Base-by-base conservation (phyloP, 53 echinoderm and acorn worm genomes). In the Apostichopus leukothele region DNA sequence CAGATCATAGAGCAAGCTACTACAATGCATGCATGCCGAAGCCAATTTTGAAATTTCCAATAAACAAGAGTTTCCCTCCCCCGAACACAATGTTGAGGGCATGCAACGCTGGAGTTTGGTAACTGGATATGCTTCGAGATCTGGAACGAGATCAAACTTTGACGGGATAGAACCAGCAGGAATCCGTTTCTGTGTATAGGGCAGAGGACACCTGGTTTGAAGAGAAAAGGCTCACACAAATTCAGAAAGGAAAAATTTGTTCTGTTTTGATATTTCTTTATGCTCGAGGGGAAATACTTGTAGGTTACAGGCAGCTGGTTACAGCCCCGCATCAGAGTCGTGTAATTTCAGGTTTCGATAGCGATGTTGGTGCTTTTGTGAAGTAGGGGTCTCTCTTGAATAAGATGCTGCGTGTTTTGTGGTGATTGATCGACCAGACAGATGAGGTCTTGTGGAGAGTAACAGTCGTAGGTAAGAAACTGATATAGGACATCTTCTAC, bases 121-220 rank as follows among this genome's bases (percentile, higher is more conserved):
- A 52, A 79, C 18, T 79, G 79, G 53, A 79, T 51, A 79, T 79
- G 54, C 52, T 51, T 39, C 50, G 53, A 6, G 14, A 51, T 39
- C 75, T 79, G 52, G 53, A 52, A 53, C 7, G 79, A 79, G 79
- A 79, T 18, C 79, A 79, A 79, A 79, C 53, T 79, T 51, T 79
- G 51, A 9, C 52, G 19, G 16, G 16, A 39, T 16, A 39, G 19
- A 5, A 53, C 79, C 79, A 79, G 79, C 53, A 79, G 79, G 79
- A 14, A 16, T 50, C 8, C 0, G 51, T 39, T 63, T 63, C 63
- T 63, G 63, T 63, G 16, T 16, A 63, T 13, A 39, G 39, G 39
- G 39, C 39, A 39, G 39, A 39, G 39, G 39, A 39, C 39, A 39
- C 39, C 39, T 39, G 39, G 39, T 39, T 39, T 39, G 39, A 39